phyloP scores from a whole-genome alignment of 2,113 vertebrate species.

The Antennarius striatus region DNA sequence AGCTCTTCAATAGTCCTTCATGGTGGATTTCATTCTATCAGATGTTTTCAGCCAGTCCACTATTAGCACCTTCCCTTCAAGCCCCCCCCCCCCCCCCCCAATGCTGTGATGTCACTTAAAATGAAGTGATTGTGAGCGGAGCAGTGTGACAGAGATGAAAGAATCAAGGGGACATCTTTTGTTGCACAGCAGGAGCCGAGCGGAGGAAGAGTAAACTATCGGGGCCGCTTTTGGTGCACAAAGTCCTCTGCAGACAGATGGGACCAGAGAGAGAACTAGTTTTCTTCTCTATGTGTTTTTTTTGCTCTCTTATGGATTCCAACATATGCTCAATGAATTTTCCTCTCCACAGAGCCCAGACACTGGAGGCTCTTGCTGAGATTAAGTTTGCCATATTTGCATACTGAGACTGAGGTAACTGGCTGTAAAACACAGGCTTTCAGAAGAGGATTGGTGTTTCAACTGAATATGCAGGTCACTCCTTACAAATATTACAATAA shows the following conservation, averaged over 20 bases:
- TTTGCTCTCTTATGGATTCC: conserved; percentile 52
- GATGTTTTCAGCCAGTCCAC: conserved; percentile 26
- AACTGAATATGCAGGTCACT: conserved; percentile 2
- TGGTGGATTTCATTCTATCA: conserved; percentile 38
- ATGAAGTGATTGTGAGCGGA: conserved; percentile 28
- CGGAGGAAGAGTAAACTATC: conserved; percentile 55
- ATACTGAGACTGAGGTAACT: conserved; percentile 20
- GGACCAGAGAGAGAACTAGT: conserved; percentile 63
- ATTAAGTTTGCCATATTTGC: conserved; percentile 38
- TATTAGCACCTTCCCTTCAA: conserved; percentile 30
- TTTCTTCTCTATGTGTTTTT: conserved; percentile 66
- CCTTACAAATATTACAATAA: conserved; percentile 1
- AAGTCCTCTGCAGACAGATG: conserved; percentile 74
- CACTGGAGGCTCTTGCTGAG: conserved; percentile 37
- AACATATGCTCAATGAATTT: conserved; percentile 68
- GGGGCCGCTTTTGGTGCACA: conserved; percentile 55
- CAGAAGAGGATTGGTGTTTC: not conserved
- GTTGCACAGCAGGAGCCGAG: conserved; percentile 62
- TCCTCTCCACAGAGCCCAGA: conserved; percentile 50
- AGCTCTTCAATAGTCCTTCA: conserved; percentile 39
- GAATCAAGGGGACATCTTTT: conserved; percentile 53
- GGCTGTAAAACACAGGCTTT: conserved; percentile 15
- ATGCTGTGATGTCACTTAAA: conserved; percentile 42
- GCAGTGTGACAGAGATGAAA: conserved; percentile 48
- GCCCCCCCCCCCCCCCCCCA: not conserved